A percentile compares a stretch with the other conserved stretches of the same genome.
Evolutionary conservation across 2,113 vertebrate genomes (phyloP).

Genomic region (Pangasianodon hypophthalmus): DNA sequence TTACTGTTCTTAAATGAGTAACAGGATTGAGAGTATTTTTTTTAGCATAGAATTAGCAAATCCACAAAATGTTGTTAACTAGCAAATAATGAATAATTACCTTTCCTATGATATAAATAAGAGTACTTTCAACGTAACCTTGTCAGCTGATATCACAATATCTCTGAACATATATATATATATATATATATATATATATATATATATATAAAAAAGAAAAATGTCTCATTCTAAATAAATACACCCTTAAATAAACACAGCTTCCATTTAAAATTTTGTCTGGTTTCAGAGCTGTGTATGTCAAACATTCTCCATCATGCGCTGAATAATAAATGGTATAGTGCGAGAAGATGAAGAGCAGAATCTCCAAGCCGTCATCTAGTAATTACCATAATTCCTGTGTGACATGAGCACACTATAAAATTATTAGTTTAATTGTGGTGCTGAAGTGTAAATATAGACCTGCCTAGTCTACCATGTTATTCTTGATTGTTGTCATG

Average conservation of each 20-base stretch:
- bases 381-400: background rate
- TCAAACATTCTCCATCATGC: background rate
- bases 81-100: too few species aligned
- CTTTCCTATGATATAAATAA: too few species aligned
- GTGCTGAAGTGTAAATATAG: background rate
- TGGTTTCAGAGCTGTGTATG: background rate
- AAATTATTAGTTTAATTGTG: constrained; percentile 2
- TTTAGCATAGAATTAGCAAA: too few species aligned
- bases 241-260: background rate
- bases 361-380: background rate
- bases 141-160: too few species aligned
- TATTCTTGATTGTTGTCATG: constrained; percentile 9
- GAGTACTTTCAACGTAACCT: too few species aligned
- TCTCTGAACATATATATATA: background rate
- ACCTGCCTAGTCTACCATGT: background rate
- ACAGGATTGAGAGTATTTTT: too few species aligned
- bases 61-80: too few species aligned
- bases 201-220: background rate
- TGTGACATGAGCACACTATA: background rate
- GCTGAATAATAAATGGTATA: background rate
- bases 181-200: background rate
- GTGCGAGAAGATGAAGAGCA: background rate
- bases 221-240: background rate
- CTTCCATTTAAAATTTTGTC: background rate
- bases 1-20: too few species aligned